These are phyloP conservation scores for Malurus leucopterus DNA, from an alignment of 2,797 vertebrate species.

Conservation along the genomic window DNA sequence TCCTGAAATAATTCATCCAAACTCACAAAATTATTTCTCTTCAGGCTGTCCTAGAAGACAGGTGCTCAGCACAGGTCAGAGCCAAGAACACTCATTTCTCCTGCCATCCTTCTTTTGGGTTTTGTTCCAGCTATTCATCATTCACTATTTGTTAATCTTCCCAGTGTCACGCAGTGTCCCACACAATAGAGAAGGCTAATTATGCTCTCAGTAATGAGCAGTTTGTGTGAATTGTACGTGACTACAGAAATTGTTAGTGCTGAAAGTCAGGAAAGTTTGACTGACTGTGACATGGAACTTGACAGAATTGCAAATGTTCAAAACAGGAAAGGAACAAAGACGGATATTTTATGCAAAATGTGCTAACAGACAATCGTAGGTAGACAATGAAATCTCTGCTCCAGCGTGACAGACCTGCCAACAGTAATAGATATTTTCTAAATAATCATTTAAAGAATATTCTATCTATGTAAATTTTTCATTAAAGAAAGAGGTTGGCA, in stretches of 20 bases:
- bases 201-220: neutral
- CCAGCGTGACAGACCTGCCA: neutral
- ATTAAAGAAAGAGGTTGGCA: neutral
- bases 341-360: neutral
- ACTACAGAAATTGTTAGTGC: neutral
- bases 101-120: neutral
- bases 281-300: neutral
- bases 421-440: neutral
- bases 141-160: neutral
- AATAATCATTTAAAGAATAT: neutral
- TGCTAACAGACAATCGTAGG: neutral
- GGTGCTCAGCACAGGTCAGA: neutral
- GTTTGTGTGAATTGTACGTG: neutral
- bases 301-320: neutral
- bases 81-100: neutral
- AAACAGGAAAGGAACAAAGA: neutral
- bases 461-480: neutral
- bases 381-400: neutral
- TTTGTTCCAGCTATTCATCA: neutral
- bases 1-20: neutral
- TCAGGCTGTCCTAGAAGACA: neutral
- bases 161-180: neutral
- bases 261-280: conserved; percentile 7
- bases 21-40: neutral
- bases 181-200: neutral